phyloP scores from a whole-genome alignment of 2,888 invertebrate species.

The Empis livida region DNA sequence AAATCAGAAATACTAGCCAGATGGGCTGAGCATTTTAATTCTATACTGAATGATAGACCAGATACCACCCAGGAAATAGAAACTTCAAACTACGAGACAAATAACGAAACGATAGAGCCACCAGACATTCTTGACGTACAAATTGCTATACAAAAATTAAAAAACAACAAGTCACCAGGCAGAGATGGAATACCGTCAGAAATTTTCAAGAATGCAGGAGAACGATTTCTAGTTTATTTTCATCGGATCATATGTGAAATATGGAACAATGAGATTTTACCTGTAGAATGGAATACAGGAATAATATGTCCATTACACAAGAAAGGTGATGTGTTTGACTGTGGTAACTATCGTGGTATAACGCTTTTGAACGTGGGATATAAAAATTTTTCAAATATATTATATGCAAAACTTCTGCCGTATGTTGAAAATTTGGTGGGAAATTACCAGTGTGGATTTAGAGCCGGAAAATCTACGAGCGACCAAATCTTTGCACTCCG shows the following conservation, averaged over 20 bases:
- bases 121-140: no score
- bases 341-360: not conserved
- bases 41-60: not conserved
- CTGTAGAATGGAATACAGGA: not conserved
- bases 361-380: not conserved
- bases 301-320: not conserved
- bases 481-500: not conserved
- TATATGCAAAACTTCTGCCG: not conserved
- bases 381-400: not conserved
- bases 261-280: not conserved
- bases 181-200: not conserved
- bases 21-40: not conserved
- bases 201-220: not conserved
- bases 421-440: not conserved
- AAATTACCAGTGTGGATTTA: not conserved
- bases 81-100: not conserved
- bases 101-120: no score
- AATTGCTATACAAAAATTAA: not conserved
- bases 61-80: not conserved
- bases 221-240: not conserved
- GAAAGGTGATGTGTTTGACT: not conserved
- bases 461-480: not conserved
- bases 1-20: not conserved
- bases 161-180: not conserved
- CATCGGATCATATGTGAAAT: not conserved